Percentiles rank a stretch among this genome's conserved stretches.
Evolutionary conservation across 92 coral and sea anemone species (phyloP).

Genomic region (Phenganax stokvisi): DNA sequence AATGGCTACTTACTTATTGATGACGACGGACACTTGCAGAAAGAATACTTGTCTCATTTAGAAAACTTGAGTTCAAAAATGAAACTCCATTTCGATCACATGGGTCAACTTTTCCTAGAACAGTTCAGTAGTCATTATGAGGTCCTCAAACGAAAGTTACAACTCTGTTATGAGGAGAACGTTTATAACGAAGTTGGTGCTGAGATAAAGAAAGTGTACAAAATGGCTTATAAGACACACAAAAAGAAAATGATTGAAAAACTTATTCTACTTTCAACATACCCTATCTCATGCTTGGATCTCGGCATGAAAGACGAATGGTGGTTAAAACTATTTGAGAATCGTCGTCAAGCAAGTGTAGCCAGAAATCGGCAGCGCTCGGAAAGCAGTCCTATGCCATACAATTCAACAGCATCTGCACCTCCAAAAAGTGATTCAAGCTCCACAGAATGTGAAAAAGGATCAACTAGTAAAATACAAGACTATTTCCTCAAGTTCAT

Average conservation of each 20-base stretch:
- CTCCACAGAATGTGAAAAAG: neutral
- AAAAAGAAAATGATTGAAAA: slow-evolving; percentile 55
- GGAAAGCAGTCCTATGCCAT: neutral
- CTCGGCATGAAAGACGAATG: slow-evolving; percentile 95
- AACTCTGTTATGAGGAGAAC: slow-evolving; percentile 91
- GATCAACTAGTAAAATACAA: neutral
- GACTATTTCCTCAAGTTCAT: neutral
- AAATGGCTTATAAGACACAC: slow-evolving; percentile 72
- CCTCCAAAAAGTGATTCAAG: neutral
- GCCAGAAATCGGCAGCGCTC: neutral
- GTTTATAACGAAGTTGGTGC: slow-evolving; percentile 67
- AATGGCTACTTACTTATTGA: slow-evolving; percentile 56
- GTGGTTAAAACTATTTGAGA: slow-evolving; percentile 93
- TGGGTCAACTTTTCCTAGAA: slow-evolving; percentile 58
- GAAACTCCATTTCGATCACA: slow-evolving; percentile 44
- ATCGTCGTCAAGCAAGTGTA: slow-evolving; percentile 34
- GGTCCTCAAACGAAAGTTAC: slow-evolving; percentile 58
- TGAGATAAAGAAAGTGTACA: slow-evolving; percentile 76
- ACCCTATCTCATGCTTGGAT: slow-evolving; percentile 75
- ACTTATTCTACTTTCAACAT: slow-evolving; percentile 58
- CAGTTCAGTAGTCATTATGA: slow-evolving; percentile 59
- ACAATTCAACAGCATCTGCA: neutral
- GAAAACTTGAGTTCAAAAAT: slow-evolving; percentile 42
- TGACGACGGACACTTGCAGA: slow-evolving; percentile 52
- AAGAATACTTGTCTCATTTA: slow-evolving; percentile 30